Evolutionary conservation across 2,888 invertebrate genomes (phyloP).

Genomic region (Ormia ochracea): DNA sequence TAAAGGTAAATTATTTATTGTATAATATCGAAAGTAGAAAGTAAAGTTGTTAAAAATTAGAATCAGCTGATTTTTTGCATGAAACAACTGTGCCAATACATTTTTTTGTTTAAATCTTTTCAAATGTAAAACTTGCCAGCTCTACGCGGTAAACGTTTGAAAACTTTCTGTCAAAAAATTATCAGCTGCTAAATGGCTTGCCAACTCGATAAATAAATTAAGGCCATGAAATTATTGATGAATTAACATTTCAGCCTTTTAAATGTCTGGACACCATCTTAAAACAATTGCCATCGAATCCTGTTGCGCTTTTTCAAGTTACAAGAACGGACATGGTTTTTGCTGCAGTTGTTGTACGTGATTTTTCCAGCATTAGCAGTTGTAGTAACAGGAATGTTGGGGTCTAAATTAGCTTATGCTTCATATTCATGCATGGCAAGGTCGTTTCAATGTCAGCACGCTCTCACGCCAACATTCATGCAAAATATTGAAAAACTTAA

Average conservation of each 20-base stretch:
- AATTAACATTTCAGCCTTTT: background rate
- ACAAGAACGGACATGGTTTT: background rate
- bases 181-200: too few relatives aligned
- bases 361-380: background rate
- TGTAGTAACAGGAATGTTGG: background rate
- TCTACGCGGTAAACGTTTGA: too few relatives aligned
- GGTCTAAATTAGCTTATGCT: constrained; percentile 59
- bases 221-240: background rate
- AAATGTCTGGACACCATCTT: background rate
- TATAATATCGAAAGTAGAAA: too few relatives aligned
- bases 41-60: too few relatives aligned
- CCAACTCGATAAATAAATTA: too few relatives aligned
- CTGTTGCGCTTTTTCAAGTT: constrained; percentile 5
- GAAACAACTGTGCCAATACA: too few relatives aligned
- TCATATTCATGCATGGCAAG: constrained; percentile 53
- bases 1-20: too few relatives aligned
- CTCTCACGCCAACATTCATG: constrained; percentile 13
- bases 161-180: too few relatives aligned
- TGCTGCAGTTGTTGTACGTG: background rate
- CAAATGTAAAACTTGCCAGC: too few relatives aligned
- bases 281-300: constrained; percentile 24
- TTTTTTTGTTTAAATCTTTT: too few relatives aligned
- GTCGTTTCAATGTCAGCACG: constrained; percentile 60
- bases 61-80: too few relatives aligned
- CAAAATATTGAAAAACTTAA: constrained; percentile 23